These are phyloP conservation scores for Micromesistius poutassou DNA, from an alignment of 2,797 vertebrate species.

Conservation along the genomic window DNA sequence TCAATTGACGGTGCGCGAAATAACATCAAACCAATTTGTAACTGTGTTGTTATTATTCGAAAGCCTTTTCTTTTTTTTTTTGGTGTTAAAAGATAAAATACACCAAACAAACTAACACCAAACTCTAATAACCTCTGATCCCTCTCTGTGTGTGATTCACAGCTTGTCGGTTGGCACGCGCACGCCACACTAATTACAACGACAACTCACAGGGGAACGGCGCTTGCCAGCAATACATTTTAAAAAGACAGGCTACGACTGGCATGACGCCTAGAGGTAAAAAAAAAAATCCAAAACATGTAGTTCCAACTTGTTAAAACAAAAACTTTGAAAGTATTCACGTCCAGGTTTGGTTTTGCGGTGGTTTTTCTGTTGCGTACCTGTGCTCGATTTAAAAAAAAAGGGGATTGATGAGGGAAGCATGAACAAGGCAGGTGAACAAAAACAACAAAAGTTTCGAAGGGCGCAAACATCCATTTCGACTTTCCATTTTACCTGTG, in stretches of 20 bases:
- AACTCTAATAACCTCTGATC: constrained; percentile 24
- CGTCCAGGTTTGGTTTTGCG: constrained; percentile 8
- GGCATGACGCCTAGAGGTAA: constrained; percentile 25
- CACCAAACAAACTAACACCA: no score
- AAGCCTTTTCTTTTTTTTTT: no score
- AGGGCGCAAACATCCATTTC: no score
- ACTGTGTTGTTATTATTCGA: no score
- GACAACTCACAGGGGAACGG: constrained; percentile 44
- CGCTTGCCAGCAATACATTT: constrained; percentile 35
- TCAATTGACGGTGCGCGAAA: no score
- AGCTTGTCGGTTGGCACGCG: constrained; percentile 43
- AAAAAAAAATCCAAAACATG: constrained; percentile 31
- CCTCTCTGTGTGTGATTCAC: constrained; percentile 26
- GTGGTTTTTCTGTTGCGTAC: constrained; percentile 32
- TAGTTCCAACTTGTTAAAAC: constrained; percentile 41
- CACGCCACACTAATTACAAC: constrained; percentile 50
- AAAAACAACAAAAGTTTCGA: constrained; percentile 30
- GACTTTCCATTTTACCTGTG: constrained; percentile 50
- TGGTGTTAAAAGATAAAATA: no score
- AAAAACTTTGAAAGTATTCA: constrained; percentile 43
- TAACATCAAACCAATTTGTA: no score
- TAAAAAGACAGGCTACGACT: constrained; percentile 27
- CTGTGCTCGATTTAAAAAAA: constrained; percentile 25
- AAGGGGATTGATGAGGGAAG: constrained; percentile 50
- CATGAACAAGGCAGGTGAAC: constrained; percentile 54